These are phyloP conservation scores for Lutraria lutraria DNA, from an alignment of 2,888 invertebrate species.

Conservation along the genomic window DNA sequence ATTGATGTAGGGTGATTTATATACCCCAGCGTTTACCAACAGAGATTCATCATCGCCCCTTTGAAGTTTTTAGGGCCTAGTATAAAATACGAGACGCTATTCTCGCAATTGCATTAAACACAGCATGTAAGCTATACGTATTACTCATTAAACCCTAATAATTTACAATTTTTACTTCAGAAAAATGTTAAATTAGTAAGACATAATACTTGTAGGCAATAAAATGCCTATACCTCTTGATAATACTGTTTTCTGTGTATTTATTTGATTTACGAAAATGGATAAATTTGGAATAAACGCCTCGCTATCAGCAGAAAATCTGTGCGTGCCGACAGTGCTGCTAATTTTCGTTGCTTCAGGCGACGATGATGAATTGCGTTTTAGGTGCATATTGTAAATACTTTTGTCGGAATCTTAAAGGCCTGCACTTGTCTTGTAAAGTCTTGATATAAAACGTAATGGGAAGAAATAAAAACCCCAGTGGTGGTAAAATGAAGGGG, in stretches of 20 bases:
- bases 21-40: constrained; percentile 55
- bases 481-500: not conserved
- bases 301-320: constrained; percentile 31
- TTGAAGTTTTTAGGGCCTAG: constrained; percentile 62
- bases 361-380: constrained; percentile 34
- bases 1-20: constrained; percentile 67
- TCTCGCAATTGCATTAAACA: constrained; percentile 62
- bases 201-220: constrained; percentile 66
- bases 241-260: constrained; percentile 38
- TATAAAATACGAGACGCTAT: constrained; percentile 65
- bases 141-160: constrained; percentile 58
- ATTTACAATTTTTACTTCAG: constrained; percentile 58
- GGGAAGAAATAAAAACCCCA: not conserved
- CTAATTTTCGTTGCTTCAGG: constrained; percentile 40
- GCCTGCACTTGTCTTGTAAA: constrained; percentile 11
- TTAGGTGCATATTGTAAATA: constrained; percentile 22
- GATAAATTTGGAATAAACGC: constrained; percentile 31
- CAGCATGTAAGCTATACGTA: constrained; percentile 58
- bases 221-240: constrained; percentile 43
- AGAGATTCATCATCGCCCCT: constrained; percentile 60
- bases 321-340: constrained; percentile 31
- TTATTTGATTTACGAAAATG: constrained; percentile 37
- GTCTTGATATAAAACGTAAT: constrained; percentile 23
- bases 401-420: constrained; percentile 15
- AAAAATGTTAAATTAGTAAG: constrained; percentile 62